phyloP scores from a whole-genome alignment of 92 coral and sea anemone genomes.

The Umimayanthus kanabou region DNA sequence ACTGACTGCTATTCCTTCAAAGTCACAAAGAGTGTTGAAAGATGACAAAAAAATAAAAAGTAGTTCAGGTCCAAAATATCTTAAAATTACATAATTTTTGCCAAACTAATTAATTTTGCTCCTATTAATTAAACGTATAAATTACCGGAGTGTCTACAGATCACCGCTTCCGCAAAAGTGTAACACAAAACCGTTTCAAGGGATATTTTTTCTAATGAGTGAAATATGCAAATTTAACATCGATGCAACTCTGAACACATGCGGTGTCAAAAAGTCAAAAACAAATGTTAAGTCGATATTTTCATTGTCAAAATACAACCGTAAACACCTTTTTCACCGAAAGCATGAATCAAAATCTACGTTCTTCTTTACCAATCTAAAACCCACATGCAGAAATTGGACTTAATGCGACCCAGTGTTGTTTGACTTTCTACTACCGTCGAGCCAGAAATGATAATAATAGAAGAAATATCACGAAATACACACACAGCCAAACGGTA shows the following conservation, averaged over 20 bases:
- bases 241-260: slow-evolving; percentile 2
- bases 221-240: slow-evolving; percentile 25
- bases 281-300: slow-evolving; percentile 18
- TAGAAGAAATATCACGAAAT: slow-evolving; percentile 14
- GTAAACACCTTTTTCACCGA: neutral
- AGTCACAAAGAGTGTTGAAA: too few species aligned
- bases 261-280: slow-evolving; percentile 40
- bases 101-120: neutral
- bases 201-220: neutral
- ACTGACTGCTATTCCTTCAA: neutral
- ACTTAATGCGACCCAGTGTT: neutral
- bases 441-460: slow-evolving; percentile 6
- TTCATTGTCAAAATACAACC: neutral
- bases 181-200: slow-evolving; percentile 2
- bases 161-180: neutral
- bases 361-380: neutral
- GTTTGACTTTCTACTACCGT: neutral
- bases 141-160: neutral
- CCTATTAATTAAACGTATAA: neutral
- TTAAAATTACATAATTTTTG: neutral
- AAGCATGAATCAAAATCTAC: neutral
- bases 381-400: slow-evolving; percentile 1
- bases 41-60: neutral
- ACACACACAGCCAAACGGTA: slow-evolving; percentile 1
- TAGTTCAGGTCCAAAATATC: neutral